Evolutionary conservation across 2,797 vertebrate species (phyloP).

Genomic region (Simalia tracyae): DNA sequence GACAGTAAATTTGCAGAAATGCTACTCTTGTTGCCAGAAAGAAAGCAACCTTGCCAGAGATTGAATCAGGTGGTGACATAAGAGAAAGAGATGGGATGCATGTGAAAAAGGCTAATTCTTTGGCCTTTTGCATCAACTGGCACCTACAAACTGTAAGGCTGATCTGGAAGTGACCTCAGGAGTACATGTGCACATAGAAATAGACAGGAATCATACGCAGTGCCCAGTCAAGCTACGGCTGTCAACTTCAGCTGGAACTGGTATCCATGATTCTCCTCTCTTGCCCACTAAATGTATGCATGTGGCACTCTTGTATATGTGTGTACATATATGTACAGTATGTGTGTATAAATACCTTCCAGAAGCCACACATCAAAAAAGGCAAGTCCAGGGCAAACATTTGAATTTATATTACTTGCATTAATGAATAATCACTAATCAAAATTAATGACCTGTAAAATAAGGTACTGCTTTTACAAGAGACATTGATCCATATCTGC

Average conservation of each 20-base stretch:
- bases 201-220: background rate
- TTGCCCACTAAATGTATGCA: background rate
- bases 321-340: background rate
- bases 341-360: background rate
- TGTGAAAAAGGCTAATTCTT: constrained; percentile 50
- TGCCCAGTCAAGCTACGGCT: background rate
- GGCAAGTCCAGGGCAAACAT: background rate
- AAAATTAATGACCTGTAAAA: background rate
- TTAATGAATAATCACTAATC: background rate
- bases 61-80: constrained; percentile 63
- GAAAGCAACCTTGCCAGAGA: constrained; percentile 41
- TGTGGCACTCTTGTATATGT: background rate
- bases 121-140: constrained; percentile 26
- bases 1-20: constrained; percentile 12
- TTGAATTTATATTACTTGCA: background rate
- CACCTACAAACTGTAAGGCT: constrained; percentile 30
- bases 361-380: background rate
- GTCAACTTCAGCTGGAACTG: background rate
- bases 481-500: background rate
- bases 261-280: background rate
- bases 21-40: constrained; percentile 37
- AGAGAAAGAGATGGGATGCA: constrained; percentile 44
- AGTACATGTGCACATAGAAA: background rate
- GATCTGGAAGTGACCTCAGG: background rate
- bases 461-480: background rate